Conservation (phyloP, 2,113 vertebrate species). For the Megaceryle torquata region DNA sequence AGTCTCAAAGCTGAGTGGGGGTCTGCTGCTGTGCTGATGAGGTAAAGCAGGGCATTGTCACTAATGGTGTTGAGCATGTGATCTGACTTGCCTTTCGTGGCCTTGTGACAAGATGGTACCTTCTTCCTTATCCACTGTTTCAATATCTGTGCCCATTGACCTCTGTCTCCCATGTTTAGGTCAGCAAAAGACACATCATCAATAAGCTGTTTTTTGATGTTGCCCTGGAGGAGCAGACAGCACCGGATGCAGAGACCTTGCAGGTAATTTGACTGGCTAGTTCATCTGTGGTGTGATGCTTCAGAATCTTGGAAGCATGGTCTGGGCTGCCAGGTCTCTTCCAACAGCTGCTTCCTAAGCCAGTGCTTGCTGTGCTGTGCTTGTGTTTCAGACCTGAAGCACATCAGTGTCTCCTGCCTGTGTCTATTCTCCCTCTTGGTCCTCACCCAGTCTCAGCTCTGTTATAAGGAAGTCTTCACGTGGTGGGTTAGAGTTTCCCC, state of each 20-base stretch:
- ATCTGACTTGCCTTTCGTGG: neutral
- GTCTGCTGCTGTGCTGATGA: slow-evolving; percentile 4
- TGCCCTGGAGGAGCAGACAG: slow-evolving; percentile 76
- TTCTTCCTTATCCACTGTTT: neutral
- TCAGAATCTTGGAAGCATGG: neutral
- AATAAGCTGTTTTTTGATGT: slow-evolving; percentile 91
- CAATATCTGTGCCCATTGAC: neutral
- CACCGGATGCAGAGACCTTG: slow-evolving; percentile 84
- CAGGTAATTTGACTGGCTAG: slow-evolving; percentile 75
- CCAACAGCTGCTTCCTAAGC: neutral
- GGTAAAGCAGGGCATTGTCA: neutral
- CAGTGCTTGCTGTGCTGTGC: neutral
- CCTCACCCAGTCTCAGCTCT: neutral
- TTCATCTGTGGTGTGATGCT: neutral
- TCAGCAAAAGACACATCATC: slow-evolving; percentile 90
- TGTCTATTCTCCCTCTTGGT: neutral
- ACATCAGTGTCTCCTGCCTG: neutral
- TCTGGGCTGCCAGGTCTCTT: neutral
- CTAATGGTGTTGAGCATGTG: neutral
- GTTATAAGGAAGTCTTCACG: neutral
- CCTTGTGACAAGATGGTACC: neutral
- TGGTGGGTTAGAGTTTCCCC: neutral
- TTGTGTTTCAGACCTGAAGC: neutral
- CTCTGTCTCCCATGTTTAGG: slow-evolving; percentile 72
- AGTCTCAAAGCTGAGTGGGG: neutral